These are phyloP conservation scores for Andrena dorsata DNA, from an alignment of 2,888 invertebrate genomes.

Conservation along the genomic window DNA sequence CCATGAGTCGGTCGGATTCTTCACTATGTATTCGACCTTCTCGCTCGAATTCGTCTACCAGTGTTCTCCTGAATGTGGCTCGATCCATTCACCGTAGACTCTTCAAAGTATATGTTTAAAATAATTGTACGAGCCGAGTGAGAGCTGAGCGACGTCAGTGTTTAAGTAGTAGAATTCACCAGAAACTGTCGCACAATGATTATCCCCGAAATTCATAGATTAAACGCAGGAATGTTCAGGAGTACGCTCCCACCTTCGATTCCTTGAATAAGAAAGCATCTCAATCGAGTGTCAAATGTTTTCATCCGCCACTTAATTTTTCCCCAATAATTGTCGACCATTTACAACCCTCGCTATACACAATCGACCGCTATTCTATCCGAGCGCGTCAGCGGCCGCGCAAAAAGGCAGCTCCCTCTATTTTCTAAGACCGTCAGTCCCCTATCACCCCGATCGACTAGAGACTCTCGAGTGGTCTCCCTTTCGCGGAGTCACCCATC, in stretches of 20 bases:
- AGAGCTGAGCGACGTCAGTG: background rate
- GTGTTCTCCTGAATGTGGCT: background rate
- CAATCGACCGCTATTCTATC: background rate
- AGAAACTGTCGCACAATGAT: too few species aligned
- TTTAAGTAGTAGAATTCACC: background rate
- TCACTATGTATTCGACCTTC: background rate
- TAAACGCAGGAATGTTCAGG: too few species aligned
- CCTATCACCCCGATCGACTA: background rate
- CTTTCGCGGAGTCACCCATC: conserved; percentile 30
- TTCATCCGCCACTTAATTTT: conserved; percentile 35
- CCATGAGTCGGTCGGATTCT: background rate
- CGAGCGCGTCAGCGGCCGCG: background rate
- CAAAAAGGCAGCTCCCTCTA: conserved; percentile 19
- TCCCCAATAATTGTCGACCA: conserved; percentile 4
- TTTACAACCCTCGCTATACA: background rate
- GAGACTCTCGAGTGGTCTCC: conserved; percentile 11
- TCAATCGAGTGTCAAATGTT: conserved; percentile 18
- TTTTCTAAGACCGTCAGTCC: background rate
- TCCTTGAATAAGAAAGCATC: too few species aligned
- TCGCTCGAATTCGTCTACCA: background rate
- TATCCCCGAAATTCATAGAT: too few species aligned
- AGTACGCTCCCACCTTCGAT: too few species aligned
- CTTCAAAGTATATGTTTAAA: conserved; percentile 7
- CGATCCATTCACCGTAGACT: conserved; percentile 6
- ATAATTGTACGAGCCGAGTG: background rate